Conservation (phyloP, 2,888 invertebrate genomes). For the Phalera bucephala region DNA sequence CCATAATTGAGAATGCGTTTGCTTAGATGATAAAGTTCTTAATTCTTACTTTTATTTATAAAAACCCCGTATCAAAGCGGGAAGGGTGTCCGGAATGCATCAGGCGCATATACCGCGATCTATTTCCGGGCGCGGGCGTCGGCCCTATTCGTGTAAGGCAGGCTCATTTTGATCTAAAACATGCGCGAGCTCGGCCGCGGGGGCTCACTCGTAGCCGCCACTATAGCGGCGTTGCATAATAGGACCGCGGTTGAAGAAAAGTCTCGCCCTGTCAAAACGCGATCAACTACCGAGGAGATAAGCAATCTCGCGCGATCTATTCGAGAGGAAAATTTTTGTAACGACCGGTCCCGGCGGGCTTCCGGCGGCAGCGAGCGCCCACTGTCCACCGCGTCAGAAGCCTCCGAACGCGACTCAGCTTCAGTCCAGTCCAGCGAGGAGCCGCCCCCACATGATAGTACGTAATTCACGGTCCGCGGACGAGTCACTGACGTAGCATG, state of each 20-base stretch:
- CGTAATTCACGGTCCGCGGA: conserved; percentile 67
- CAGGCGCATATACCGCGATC: conserved; percentile 68
- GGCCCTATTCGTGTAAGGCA: conserved; percentile 68
- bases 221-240: conserved; percentile 75
- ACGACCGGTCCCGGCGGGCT: conserved; percentile 54
- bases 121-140: conserved; percentile 79
- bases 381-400: conserved; percentile 73
- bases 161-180: conserved; percentile 78
- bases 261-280: conserved; percentile 57
- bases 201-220: conserved; percentile 84
- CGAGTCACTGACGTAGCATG: conserved; percentile 75
- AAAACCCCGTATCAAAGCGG: conserved; percentile 62
- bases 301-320: conserved; percentile 50
- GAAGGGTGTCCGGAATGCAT: conserved; percentile 71
- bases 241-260: conserved; percentile 64
- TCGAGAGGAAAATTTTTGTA: conserved; percentile 47
- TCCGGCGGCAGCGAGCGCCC: conserved; percentile 74
- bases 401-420: conserved; percentile 74
- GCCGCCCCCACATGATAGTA: conserved; percentile 76
- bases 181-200: conserved; percentile 81
- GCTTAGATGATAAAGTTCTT: conserved; percentile 28
- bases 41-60: conserved; percentile 42
- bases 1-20: conserved; percentile 22
- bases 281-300: conserved; percentile 48
- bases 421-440: conserved; percentile 80